Evolutionary conservation across 2,113 vertebrate genomes (phyloP).

Genomic region (Chaenocephalus aceratus): DNA sequence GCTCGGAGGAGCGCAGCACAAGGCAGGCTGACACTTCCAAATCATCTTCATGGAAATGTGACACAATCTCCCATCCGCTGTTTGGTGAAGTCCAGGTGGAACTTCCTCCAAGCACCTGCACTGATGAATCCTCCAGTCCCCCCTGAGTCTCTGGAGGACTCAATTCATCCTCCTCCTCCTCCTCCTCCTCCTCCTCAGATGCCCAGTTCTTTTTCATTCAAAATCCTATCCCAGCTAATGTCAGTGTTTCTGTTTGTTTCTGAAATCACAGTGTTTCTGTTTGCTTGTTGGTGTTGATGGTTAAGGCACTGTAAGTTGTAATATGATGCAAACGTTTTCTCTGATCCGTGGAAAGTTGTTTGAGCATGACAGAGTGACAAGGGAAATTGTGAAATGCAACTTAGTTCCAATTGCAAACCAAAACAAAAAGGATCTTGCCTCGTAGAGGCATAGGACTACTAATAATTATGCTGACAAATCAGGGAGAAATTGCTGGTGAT

Average conservation of each 20-base stretch:
- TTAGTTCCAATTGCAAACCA: not conserved
- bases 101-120: conserved; percentile 24
- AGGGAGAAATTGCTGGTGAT: not conserved
- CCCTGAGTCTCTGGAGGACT: conserved; percentile 1
- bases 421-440: not conserved
- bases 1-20: not conserved
- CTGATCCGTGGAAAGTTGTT: not conserved
- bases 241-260: conserved; percentile 10
- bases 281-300: not conserved
- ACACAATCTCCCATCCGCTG: conserved; percentile 6
- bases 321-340: not conserved
- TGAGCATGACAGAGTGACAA: no score
- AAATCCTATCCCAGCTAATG: conserved; percentile 3
- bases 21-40: conserved; percentile 24
- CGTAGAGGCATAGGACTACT: not conserved
- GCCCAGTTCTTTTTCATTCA: conserved; percentile 4
- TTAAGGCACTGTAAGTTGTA: conserved; percentile 10
- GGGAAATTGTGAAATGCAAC: conserved; percentile 1
- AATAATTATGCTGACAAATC: not conserved
- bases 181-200: conserved; percentile 24
- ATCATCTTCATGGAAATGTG: conserved; percentile 43
- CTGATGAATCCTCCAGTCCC: conserved; percentile 46
- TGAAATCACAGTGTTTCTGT: conserved; percentile 1
- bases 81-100: conserved; percentile 15
- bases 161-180: conserved; percentile 27